A percentile compares a stretch with the other conserved stretches of the same genome.
These are phyloP conservation scores for Biston betularia DNA, from an alignment of 2,888 invertebrate species.

Conservation along the genomic window DNA sequence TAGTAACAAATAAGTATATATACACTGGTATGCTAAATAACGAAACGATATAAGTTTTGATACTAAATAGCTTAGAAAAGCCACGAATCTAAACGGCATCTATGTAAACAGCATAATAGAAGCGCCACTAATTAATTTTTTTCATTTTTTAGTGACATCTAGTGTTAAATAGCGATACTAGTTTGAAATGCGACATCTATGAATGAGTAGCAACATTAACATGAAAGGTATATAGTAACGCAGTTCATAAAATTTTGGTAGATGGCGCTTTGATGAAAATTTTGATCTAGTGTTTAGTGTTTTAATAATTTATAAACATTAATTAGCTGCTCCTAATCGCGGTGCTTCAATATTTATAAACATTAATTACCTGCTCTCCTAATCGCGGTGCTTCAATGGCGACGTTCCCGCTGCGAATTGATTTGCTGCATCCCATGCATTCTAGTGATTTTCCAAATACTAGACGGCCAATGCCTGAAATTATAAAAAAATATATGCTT, in stretches of 20 bases:
- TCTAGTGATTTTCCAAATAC: slow-evolving; percentile 86
- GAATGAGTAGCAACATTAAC: slow-evolving; percentile 20
- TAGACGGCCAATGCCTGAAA: slow-evolving; percentile 87
- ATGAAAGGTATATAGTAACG: not conserved
- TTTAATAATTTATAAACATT: too few species aligned
- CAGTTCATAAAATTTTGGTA: slow-evolving; percentile 27
- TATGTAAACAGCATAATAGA: too few species aligned
- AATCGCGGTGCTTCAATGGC: slow-evolving; percentile 94
- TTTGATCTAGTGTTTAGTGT: not conserved
- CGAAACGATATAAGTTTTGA: too few species aligned
- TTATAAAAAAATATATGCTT: slow-evolving; percentile 11
- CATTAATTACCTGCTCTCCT: slow-evolving; percentile 87
- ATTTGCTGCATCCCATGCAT: slow-evolving; percentile 94
- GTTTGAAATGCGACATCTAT: slow-evolving; percentile 47
- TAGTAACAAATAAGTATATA: too few species aligned
- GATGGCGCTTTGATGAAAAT: slow-evolving; percentile 44
- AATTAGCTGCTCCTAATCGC: too few species aligned
- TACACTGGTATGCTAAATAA: too few species aligned
- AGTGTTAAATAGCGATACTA: slow-evolving; percentile 12
- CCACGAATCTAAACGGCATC: too few species aligned
- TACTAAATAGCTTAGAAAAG: too few species aligned
- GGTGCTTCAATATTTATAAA: too few species aligned
- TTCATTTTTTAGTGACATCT: slow-evolving; percentile 46
- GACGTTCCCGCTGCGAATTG: slow-evolving; percentile 92
- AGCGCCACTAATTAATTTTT: not conserved